Base-by-base conservation (phyloP, 2,888 invertebrate genomes). In the Stenodema calcarata region DNA sequence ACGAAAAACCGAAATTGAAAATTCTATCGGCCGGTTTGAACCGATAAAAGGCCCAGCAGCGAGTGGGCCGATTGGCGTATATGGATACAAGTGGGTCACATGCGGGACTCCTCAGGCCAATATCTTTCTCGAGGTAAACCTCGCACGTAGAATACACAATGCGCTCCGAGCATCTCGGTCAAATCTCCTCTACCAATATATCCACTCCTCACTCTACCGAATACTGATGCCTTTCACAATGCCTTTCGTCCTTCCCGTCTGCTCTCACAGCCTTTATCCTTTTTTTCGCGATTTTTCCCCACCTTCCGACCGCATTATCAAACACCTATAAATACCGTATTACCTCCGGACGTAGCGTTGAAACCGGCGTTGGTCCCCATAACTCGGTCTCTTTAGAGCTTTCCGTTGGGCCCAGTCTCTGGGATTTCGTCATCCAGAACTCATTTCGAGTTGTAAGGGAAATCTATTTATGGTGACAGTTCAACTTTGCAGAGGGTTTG, bases 111-210 rank as follows among this genome's bases (percentile, higher is more conserved):
- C 62, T 62, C 16, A 44, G 79, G 79, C 86, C 86, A 86, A 86
- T 86, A 86, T 86, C 86, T 86, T 86, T 79, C 73, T 69, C 23
- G 86, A 78, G 86, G 86, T 86, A 86, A 86, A 86, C 86, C 79
- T 79, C 86, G 86, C 86, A 79, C 86, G 79, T 86, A 86, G 86
- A 86, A 86, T 86, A 86, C 86, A 86, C 86, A 86, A 86, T 86
- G 86, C 79, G 44, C 54, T 16, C 82, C 42, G 41, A 62, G 62
- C 69, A 42, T 82, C 69, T 82, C 82, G 82, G 82, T 82, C 82
- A 69, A 82, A 82, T 82, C 82, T 82, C 82, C 69, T 30, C 69
- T 69, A 30, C 82, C 82, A 82, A 82, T 82, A 82, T 82, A 62
- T 69, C 82, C 82, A 35, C 41, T n/a, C 69, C 35, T 27, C 69